Conservation (phyloP, 1,140 invertebrate species). For the Drosophila arawakana region DNA sequence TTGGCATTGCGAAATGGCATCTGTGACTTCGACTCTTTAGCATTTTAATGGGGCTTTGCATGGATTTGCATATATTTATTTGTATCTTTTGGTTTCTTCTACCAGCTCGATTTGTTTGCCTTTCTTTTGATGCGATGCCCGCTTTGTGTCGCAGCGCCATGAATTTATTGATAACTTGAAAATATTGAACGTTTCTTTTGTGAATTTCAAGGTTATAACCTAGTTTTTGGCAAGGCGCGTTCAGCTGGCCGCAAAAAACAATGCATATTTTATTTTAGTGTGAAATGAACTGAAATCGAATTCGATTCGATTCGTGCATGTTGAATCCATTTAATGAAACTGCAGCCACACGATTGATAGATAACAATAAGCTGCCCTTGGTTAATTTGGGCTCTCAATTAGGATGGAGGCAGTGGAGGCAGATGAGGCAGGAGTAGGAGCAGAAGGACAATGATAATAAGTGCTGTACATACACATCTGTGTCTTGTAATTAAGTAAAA, state of each 20-base stretch:
- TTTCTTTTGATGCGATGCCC: slow-evolving; percentile 51
- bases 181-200: slow-evolving; percentile 69
- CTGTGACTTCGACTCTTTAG: slow-evolving; percentile 45
- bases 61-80: slow-evolving; percentile 67
- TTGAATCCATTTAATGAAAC: slow-evolving; percentile 59
- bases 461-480: slow-evolving; percentile 8
- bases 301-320: slow-evolving; percentile 57
- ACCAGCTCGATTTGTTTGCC: slow-evolving; percentile 30
- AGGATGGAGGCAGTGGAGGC: background rate
- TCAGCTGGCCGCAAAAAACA: slow-evolving; percentile 31
- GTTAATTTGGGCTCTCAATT: slow-evolving; percentile 25
- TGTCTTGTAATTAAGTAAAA: background rate
- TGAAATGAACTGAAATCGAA: slow-evolving; percentile 66
- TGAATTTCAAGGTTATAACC: slow-evolving; percentile 80
- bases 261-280: slow-evolving; percentile 69
- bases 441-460: slow-evolving; percentile 10
- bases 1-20: slow-evolving; percentile 63
- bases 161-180: slow-evolving; percentile 74
- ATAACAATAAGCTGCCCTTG: slow-evolving; percentile 73
- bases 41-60: slow-evolving; percentile 68
- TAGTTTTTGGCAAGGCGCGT: slow-evolving; percentile 62
- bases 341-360: slow-evolving; percentile 48
- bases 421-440: background rate
- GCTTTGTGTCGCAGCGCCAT: slow-evolving; percentile 42
- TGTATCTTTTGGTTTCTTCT: slow-evolving; percentile 9